phyloP scores from a whole-genome alignment of 1,140 invertebrate species.

The Hyles euphorbiae region DNA sequence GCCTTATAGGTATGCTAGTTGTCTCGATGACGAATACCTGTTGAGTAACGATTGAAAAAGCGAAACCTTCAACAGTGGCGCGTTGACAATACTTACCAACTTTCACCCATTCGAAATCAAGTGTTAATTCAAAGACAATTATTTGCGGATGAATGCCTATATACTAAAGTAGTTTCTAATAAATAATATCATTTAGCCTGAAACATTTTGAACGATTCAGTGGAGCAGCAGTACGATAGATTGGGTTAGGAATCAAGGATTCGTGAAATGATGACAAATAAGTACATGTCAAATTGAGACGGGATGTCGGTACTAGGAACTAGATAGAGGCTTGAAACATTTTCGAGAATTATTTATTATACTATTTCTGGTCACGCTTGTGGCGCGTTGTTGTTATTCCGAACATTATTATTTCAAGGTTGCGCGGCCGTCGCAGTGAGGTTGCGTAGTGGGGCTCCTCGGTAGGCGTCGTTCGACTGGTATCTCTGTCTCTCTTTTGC shows the following conservation, averaged over 20 bases:
- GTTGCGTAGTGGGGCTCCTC: conserved; percentile 73
- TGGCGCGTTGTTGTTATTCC: conserved; percentile 70
- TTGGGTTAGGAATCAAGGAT: not conserved
- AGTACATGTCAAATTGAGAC: conserved; percentile 19
- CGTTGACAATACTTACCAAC: conserved; percentile 54
- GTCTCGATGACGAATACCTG: conserved; percentile 52
- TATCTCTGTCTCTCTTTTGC: conserved; percentile 67
- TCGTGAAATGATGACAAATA: not conserved
- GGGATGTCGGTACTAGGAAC: conserved; percentile 34
- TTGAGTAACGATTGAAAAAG: conserved; percentile 65
- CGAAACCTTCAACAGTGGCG: conserved; percentile 59
- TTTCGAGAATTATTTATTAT: conserved; percentile 59
- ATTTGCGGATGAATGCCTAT: too few species aligned
- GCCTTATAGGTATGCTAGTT: conserved; percentile 4
- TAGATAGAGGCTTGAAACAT: conserved; percentile 43
- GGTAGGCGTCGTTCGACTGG: conserved; percentile 62
- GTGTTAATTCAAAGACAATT: conserved; percentile 20
- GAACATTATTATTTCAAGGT: conserved; percentile 75
- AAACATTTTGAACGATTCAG: too few species aligned
- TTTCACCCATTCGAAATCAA: conserved; percentile 58
- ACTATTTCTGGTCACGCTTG: conserved; percentile 70
- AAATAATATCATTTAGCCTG: too few species aligned
- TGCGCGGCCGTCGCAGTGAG: conserved; percentile 69
- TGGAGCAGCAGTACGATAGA: not conserved
- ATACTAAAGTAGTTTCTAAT: too few species aligned